Evolutionary conservation across 1,140 invertebrate genomes (phyloP), one percentile per base, ranked within the genome.

Genomic region (Diorhabda sublineata): DNA sequence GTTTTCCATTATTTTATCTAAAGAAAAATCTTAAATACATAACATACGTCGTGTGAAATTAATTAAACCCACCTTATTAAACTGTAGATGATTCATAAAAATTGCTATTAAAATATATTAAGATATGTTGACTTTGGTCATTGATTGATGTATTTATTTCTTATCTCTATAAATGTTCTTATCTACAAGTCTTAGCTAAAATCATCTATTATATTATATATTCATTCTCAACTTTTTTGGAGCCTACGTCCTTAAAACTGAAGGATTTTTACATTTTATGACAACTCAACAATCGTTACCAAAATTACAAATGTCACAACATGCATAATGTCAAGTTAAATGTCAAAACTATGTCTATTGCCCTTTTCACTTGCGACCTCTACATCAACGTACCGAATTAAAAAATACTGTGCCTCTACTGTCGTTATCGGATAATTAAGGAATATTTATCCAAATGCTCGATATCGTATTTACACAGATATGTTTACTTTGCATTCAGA

Each of bases 1-100:
- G 58, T 67, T 67, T 67, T 67, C 65, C 63, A 64, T 64, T 60
- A n/a, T n/a, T 52, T 52, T 8, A 52, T n/a, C 47, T 52, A 52
- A 2, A 52, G 4, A 52, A 2, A 52, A 6, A 52, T n/a, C 4
- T 52, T 52, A 52, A 52, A 0, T 52, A 8, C 6, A 4, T 52
- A 8, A 2, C 47, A 52, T 52, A 4, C 47, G n/a, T 52, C n/a
- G n/a, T 3, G n/a, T 8, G n/a, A 52, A 52, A 8, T 52, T 52
- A n/a, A 0, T n/a, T 8, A 8, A 8, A 52, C 47, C n/a, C 47
- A 52, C 47, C 47, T 52, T 52, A 3, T 52, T 52, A 52, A 52
- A 52, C n/a, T 52, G 47, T 52, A 52, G 47, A 52, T 52, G 47
- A 52, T 52, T 52, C 47, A 52, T 52, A 52, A 8, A 52, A 52